Evolutionary conservation across 2,888 invertebrate genomes (phyloP), one percentile per base, ranked within the genome.

Genomic region (Diplolepis rosae): DNA sequence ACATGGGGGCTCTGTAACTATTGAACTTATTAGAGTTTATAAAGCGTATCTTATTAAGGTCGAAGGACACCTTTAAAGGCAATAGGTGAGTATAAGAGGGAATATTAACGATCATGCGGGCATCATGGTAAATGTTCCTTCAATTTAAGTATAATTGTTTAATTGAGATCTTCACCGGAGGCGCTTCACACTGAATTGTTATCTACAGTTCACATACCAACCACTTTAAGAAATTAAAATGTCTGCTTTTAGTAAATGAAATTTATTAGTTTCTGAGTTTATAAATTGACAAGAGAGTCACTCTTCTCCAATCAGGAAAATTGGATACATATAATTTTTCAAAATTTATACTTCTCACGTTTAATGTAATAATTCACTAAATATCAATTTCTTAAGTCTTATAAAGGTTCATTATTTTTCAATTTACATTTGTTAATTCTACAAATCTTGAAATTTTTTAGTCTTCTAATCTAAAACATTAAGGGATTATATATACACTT

Each of bases 61-160:
- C n/a, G 61, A 61, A 61, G 51, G 65, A 52, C 52, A 45, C 71
- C 51, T 54, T n/a, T 39, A 65, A 71, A 68, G 71, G 61, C 51
- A 66, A 45, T 42, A 45, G 42, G 52, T 42, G 24, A 67, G 56
- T 56, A 70, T 56, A 54, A 70, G 68, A 71, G 66, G 45, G 66
- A 69, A 50, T 65, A 42, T 56, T 56, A 56, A 42, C 71, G 74
- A 73, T 74, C 76, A 69, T 71, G 75, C 71, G 69, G 73, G 66
- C 69, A 73, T 70, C 73, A 77, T 78, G 71, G 77, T 79, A 79
- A 79, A 78, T 79, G 77, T 81, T 81, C 82, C 74, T 79, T 83
- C 84, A 83, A 85, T 86, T 86, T 81, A 84, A 77, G 79, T 75
- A 80, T 85, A 86, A 86, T 86, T 84, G 84, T 85, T 85, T 86